Base-by-base conservation (phyloP, 2,797 vertebrate genomes). In the Hyperoplus lanceolatus region DNA sequence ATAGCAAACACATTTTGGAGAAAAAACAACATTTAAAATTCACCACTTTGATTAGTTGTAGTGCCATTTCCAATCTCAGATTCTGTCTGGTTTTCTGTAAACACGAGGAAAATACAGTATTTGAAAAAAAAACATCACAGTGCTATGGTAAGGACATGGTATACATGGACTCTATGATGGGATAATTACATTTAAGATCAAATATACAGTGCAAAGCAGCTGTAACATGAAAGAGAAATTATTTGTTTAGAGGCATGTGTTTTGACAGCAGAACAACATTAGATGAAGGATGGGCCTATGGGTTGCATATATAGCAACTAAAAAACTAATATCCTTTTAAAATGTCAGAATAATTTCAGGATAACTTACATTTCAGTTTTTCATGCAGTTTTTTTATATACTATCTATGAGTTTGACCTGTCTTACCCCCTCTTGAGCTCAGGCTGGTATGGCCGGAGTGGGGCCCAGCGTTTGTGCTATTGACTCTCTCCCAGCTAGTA, bases 21-120 rank as follows among this genome's bases (percentile, higher is more conserved):
- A 81, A 88, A 41, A 1, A 80, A 68, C 7, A 8, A 59, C 10
- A 73, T 3, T 65, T 42, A 6, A 50, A 36, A 69, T n/a, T 21
- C 48, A 61, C 15, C 21, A 13, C 3, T 42, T 51, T 70, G 4
- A 63, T 63, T 55, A 45, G 59, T 9, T 45, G 41, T n/a, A 14
- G 50, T 55, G 14, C 6, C 48, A 42, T 61, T 61, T 61, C 14
- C 39, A 14, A 38, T 10, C 45, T 6, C 12, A 45, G 50, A 7
- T 4, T 53, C 41, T 21, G 59, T 45, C 42, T 39, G 21, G 41
- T 54, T 73, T 43, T 56, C 42, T 64, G 36, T 51, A 12, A 64
- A 62, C 3, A 49, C 1, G 50, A 60, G 18, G 6, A 61, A 51
- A 70, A 42, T 7, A 0, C 36, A 58, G 57, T 11, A 49, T 6